Conservation (phyloP, 2,113 vertebrate species). For the Petaurus breviceps region DNA sequence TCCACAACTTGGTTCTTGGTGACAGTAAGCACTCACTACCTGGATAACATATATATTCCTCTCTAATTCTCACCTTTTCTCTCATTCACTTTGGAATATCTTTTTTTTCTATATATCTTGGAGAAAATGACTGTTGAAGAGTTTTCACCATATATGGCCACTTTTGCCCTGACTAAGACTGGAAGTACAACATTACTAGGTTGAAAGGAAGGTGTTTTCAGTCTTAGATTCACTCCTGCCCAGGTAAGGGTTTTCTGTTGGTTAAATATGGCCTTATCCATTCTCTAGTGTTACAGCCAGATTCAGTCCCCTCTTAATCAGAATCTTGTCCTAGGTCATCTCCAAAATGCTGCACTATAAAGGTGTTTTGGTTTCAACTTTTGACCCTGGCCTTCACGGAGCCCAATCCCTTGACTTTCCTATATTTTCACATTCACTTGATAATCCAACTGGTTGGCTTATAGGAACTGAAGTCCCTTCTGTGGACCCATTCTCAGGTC, state of each 20-base stretch:
- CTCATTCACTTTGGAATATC: background rate
- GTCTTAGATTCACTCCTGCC: background rate
- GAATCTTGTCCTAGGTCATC: background rate
- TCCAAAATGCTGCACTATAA: background rate
- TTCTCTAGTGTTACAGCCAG: background rate
- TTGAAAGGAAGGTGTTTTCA: background rate
- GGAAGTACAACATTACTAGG: background rate
- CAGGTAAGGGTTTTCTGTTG: background rate
- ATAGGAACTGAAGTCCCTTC: no score
- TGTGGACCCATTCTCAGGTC: no score
- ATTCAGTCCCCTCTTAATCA: background rate
- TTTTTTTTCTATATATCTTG: background rate
- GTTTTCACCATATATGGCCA: background rate
- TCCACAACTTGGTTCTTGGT: background rate
- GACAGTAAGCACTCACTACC: background rate
- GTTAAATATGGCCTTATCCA: background rate
- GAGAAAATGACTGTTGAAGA: background rate
- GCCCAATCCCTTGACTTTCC: no score
- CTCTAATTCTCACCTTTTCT: background rate
- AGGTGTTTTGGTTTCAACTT: no score
- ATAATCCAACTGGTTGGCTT: no score
- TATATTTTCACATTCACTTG: no score
- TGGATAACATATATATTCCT: background rate
- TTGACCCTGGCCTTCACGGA: no score
- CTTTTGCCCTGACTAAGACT: background rate